Percentiles rank a stretch among this genome's conserved stretches.
Evolutionary conservation across 2,888 invertebrate genomes (phyloP).

Genomic region (Patella depressa): DNA sequence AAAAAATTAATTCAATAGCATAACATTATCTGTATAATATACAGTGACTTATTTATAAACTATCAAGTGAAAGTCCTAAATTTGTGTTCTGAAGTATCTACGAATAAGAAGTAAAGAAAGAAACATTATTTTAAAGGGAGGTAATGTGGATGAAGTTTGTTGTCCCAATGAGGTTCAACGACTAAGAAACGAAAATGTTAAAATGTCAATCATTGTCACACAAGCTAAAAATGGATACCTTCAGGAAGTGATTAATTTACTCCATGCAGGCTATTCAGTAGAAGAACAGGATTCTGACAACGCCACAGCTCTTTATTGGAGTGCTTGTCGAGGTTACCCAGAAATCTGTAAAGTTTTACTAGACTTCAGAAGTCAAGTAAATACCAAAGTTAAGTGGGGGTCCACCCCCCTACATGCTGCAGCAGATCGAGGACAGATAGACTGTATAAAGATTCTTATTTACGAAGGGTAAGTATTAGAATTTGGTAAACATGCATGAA

Average conservation of each 20-base stretch:
- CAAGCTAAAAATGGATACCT: conserved; percentile 52
- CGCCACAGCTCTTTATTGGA: conserved; percentile 58
- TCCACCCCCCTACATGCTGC: conserved; percentile 57
- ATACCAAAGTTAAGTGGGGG: conserved; percentile 54
- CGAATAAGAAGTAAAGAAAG: too few species aligned
- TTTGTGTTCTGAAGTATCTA: too few species aligned
- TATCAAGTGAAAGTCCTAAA: too few species aligned
- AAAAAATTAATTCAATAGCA: too few species aligned
- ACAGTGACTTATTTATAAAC: too few species aligned
- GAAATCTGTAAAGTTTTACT: conserved; percentile 45
- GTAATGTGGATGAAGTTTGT: not conserved
- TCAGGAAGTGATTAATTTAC: conserved; percentile 31
- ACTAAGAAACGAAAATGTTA: conserved; percentile 17
- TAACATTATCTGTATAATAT: too few species aligned
- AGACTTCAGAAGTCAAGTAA: conserved; percentile 50
- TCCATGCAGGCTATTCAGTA: conserved; percentile 35
- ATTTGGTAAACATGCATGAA: too few species aligned
- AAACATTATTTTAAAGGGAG: too few species aligned
- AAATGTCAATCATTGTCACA: conserved; percentile 42
- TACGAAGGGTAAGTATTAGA: not conserved
- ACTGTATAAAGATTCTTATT: conserved; percentile 47
- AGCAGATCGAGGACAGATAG: conserved; percentile 51
- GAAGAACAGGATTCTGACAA: conserved; percentile 48
- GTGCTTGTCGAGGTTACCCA: conserved; percentile 52
- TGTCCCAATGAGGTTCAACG: not conserved